Evolutionary conservation across 2,113 vertebrate genomes (phyloP).

Genomic region (Brachionichthys hirsutus): DNA sequence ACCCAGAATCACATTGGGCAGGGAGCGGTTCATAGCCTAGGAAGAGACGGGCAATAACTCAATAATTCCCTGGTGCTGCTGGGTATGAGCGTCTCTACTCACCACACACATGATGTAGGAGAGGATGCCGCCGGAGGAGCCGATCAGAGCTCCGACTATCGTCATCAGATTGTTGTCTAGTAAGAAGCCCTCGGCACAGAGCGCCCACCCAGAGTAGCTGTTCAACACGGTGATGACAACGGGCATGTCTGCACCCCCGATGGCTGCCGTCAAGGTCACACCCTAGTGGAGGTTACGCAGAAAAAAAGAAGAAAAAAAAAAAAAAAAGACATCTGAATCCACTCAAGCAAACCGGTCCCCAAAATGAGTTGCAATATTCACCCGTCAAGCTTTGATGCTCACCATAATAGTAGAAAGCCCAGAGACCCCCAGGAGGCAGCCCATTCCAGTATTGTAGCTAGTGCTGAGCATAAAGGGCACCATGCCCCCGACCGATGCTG

Average conservation of each 20-base stretch:
- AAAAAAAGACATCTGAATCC: background rate
- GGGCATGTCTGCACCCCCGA: slow-evolving; percentile 84
- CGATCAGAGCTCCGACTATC: slow-evolving; percentile 81
- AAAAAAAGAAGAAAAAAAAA: background rate
- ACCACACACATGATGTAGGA: slow-evolving; percentile 87
- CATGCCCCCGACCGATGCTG: slow-evolving; percentile 76
- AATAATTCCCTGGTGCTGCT: background rate
- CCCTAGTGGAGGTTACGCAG: slow-evolving; percentile 55
- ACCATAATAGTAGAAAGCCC: slow-evolving; percentile 83
- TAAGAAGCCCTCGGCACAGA: slow-evolving; percentile 81
- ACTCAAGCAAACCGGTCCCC: no score
- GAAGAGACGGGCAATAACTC: background rate
- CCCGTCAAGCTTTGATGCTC: slow-evolving; percentile 21
- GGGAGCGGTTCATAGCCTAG: slow-evolving; percentile 81
- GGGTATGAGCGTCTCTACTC: slow-evolving; percentile 43
- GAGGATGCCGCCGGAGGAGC: slow-evolving; percentile 82
- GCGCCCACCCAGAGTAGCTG: slow-evolving; percentile 83
- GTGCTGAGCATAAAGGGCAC: slow-evolving; percentile 82
- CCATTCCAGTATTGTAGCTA: slow-evolving; percentile 76
- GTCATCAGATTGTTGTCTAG: slow-evolving; percentile 83
- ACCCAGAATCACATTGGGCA: slow-evolving; percentile 80
- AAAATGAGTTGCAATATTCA: no score
- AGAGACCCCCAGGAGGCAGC: slow-evolving; percentile 77
- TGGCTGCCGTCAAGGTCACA: slow-evolving; percentile 81
- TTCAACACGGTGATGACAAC: slow-evolving; percentile 83